Conservation (phyloP, 2,888 invertebrate species). For the Lycaena phlaeas region DNA sequence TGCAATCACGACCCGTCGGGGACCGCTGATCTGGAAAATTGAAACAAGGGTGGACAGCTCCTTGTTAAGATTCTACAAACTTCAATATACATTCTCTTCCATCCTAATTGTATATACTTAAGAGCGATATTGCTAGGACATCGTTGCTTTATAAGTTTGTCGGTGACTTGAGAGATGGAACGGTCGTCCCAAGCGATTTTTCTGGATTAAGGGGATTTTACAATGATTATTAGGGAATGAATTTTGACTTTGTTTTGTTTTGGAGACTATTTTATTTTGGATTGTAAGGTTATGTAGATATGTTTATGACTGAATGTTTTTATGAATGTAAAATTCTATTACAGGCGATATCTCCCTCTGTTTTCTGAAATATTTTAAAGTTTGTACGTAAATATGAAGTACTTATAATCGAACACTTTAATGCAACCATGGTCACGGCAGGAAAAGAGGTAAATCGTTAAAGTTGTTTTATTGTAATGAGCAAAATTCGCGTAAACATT, state of each 20-base stretch:
- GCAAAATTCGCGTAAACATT: no score
- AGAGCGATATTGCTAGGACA: constrained; percentile 11
- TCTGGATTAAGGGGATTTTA: constrained; percentile 36
- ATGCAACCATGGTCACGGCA: no score
- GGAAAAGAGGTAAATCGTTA: no score
- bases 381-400: no score
- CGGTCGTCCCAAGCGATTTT: constrained; percentile 45
- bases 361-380: no score
- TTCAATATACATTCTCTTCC: constrained; percentile 5
- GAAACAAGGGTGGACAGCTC: constrained; percentile 38
- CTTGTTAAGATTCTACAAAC: constrained; percentile 13
- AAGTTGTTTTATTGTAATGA: no score
- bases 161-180: constrained; percentile 14
- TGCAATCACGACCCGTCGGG: constrained; percentile 44
- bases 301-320: not conserved
- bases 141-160: constrained; percentile 11
- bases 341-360: no score
- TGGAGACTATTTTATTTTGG: constrained; percentile 10
- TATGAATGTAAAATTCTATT: no score
- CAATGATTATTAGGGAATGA: constrained; percentile 40
- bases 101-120: constrained; percentile 1
- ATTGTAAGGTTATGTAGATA: no score
- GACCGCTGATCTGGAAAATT: constrained; percentile 62
- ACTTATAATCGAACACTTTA: no score
- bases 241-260: constrained; percentile 24